A percentile compares a stretch with the other conserved stretches of the same genome.
These are phyloP conservation scores for Xiphophorus maculatus DNA, from an alignment of 2,113 vertebrate genomes.

Conservation along the genomic window DNA sequence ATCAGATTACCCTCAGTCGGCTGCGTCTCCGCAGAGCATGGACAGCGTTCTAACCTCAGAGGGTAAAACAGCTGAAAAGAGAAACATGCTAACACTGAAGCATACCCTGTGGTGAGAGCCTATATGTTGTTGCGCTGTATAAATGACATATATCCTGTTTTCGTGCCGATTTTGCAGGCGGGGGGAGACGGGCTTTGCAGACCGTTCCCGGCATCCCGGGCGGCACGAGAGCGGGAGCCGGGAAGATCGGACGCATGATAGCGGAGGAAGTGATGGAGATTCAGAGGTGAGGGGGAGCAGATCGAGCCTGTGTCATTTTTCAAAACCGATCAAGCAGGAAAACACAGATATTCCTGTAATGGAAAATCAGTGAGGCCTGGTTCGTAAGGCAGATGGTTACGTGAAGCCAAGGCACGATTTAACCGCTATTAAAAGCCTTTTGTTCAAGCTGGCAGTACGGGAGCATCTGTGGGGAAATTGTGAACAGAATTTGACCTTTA, in stretches of 20 bases:
- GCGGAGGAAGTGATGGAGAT: constrained; percentile 99
- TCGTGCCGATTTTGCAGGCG: constrained; percentile 76
- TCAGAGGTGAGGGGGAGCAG: constrained; percentile 85
- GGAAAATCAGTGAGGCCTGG: not conserved
- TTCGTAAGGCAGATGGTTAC: rapidly evolving
- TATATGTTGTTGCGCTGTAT: no score
- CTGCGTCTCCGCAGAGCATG: constrained; percentile 93
- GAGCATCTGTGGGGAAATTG: not conserved
- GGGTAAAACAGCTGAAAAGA: constrained; percentile 60
- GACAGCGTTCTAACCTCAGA: constrained; percentile 93
- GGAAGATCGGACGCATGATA: constrained; percentile 99
- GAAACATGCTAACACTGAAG: not conserved
- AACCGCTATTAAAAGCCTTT: not conserved
- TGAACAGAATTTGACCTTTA: not conserved
- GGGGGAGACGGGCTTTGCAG: constrained; percentile 89
- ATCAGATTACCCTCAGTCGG: constrained; percentile 89
- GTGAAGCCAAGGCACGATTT: not conserved
- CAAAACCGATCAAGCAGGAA: not conserved
- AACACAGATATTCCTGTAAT: rapidly evolving
- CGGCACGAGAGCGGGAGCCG: constrained; percentile 94
- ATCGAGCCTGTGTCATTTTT: not conserved
- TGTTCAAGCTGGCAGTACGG: not conserved
- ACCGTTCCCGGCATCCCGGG: constrained; percentile 96
- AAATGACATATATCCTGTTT: not conserved
- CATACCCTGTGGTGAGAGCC: not conserved